These are phyloP conservation scores for Panthera leo DNA, from an alignment of 2,113 vertebrate genomes.

Conservation along the genomic window DNA sequence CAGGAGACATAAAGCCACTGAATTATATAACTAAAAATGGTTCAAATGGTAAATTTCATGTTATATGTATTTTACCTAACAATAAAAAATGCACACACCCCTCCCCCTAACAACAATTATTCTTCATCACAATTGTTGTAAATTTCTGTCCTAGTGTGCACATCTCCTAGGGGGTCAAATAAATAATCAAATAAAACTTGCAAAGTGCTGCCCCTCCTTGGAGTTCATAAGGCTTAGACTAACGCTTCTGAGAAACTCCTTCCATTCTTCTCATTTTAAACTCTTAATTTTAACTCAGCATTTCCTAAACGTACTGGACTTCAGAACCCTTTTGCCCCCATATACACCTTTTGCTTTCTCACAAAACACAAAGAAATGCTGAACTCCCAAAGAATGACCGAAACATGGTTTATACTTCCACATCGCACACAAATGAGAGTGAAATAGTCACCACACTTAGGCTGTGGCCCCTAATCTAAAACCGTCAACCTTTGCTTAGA, in stretches of 20 bases:
- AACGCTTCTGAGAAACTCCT: background rate
- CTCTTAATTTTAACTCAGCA: constrained; percentile 7
- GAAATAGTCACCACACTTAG: background rate
- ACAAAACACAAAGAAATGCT: background rate
- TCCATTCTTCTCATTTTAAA: background rate
- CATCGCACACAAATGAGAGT: background rate
- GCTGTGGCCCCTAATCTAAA: background rate
- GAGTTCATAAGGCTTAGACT: background rate
- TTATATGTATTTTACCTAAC: background rate
- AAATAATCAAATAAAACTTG: background rate
- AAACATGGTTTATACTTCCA: background rate
- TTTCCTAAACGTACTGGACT: background rate
- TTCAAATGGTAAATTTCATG: background rate
- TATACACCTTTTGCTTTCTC: background rate
- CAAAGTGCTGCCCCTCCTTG: background rate
- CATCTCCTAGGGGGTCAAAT: background rate
- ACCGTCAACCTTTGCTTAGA: background rate
- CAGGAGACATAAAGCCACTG: background rate
- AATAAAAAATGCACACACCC: background rate
- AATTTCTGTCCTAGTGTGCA: background rate
- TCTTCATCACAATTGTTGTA: background rate
- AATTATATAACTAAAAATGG: background rate
- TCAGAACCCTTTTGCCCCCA: background rate
- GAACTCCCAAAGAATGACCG: background rate
- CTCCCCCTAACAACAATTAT: background rate